A percentile compares a stretch with the other conserved stretches of the same genome.
These are phyloP conservation scores for Cephonodes hylas DNA, from an alignment of 2,888 invertebrate genomes.

Conservation along the genomic window DNA sequence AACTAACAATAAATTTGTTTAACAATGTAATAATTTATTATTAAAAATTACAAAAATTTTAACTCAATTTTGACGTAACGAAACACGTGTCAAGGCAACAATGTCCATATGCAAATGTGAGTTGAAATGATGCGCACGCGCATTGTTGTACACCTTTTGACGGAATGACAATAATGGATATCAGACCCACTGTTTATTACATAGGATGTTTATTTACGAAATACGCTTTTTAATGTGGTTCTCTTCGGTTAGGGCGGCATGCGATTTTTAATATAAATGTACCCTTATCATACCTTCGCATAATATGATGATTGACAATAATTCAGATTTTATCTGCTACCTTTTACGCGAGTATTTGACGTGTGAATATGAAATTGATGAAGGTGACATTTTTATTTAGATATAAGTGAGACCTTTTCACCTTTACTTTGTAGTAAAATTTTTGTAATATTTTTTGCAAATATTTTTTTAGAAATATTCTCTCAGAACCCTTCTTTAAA, in stretches of 20 bases:
- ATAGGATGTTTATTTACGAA: conserved; percentile 21
- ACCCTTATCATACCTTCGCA: conserved; percentile 26
- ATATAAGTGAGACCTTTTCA: neutral
- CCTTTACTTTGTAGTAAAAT: too few relatives aligned
- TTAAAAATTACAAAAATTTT: neutral
- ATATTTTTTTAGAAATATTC: too few relatives aligned
- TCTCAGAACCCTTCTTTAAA: too few relatives aligned
- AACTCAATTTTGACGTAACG: neutral
- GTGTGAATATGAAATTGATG: neutral
- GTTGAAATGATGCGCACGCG: conserved; percentile 43
- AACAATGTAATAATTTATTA: neutral
- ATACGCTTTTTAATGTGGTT: conserved; percentile 16
- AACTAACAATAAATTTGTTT: neutral
- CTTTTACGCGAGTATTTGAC: neutral
- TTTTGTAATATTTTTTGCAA: too few relatives aligned
- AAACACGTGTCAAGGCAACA: conserved; percentile 7
- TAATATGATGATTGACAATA: conserved; percentile 22
- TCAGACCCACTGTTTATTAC: conserved; percentile 38
- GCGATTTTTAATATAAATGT: neutral
- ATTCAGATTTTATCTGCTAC: neutral
- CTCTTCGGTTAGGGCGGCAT: conserved; percentile 16
- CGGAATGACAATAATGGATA: conserved; percentile 39
- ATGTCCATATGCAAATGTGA: conserved; percentile 47
- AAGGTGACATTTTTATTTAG: neutral
- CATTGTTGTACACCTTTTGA: conserved; percentile 53